Percentiles rank a stretch among this genome's conserved stretches.
Conservation (phyloP, 2,113 vertebrate species). For the Aptenodytes patagonicus region DNA sequence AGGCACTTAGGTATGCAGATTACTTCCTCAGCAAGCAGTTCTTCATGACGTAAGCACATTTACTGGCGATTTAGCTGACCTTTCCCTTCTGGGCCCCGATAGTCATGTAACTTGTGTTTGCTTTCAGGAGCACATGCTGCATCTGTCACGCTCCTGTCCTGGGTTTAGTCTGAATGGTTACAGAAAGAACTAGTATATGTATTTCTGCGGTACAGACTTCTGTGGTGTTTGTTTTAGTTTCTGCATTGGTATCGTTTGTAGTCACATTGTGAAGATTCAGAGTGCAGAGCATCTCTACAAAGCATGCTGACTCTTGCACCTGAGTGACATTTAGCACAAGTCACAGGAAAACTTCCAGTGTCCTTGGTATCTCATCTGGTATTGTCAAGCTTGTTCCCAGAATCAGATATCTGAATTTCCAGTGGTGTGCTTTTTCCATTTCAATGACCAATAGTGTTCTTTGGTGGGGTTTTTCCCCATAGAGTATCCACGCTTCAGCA, state of each 20-base stretch:
- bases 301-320: not conserved
- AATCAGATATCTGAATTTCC: not conserved
- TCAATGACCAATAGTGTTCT: not conserved
- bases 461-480: not conserved
- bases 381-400: not conserved
- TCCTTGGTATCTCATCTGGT: not conserved
- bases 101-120: not conserved
- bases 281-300: not conserved
- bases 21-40: not conserved
- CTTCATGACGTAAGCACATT: not conserved
- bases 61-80: not conserved
- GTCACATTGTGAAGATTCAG: not conserved
- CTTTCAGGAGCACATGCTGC: not conserved
- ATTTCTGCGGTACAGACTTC: not conserved
- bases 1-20: not conserved
- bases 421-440: not conserved
- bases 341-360: not conserved
- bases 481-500: not conserved
- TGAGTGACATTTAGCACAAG: not conserved
- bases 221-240: not conserved
- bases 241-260: rapidly evolving
- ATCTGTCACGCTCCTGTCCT: not conserved
- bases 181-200: not conserved
- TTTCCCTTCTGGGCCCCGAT: not conserved
- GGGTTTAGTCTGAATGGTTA: not conserved